Conservation (phyloP, 2,113 vertebrate genomes). For the Rhagologus leucostigma region DNA sequence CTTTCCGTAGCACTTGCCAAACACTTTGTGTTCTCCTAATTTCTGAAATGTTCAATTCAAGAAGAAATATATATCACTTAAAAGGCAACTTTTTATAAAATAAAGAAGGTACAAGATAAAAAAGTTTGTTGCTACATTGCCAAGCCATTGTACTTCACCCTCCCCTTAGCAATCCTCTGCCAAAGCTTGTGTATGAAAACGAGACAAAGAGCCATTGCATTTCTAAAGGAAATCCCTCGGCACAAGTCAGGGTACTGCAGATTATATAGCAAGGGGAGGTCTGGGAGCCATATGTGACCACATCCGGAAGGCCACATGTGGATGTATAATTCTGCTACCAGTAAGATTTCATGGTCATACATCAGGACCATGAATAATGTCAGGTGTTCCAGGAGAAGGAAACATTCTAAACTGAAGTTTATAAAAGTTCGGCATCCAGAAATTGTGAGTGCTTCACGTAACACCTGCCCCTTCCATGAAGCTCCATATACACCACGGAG, state of each 20-base stretch:
- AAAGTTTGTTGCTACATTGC: not conserved
- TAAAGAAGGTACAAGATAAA: not conserved
- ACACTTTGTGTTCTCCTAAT: not conserved
- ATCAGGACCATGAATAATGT: not conserved
- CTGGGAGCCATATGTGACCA: not conserved
- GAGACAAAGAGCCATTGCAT: not conserved
- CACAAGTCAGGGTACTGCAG: not conserved
- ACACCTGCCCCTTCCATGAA: not conserved
- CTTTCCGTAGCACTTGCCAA: not conserved
- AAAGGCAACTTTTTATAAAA: not conserved
- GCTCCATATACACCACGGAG: not conserved
- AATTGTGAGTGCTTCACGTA: not conserved
- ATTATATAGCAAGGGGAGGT: not conserved
- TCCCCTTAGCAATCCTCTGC: not conserved
- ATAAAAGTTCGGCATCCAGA: not conserved
- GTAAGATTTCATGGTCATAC: not conserved
- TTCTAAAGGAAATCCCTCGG: not conserved
- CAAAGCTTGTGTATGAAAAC: not conserved
- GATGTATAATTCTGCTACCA: not conserved
- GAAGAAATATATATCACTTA: not conserved
- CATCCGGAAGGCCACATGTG: not conserved
- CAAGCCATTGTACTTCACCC: not conserved
- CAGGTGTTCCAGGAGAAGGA: not conserved
- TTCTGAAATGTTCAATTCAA: not conserved
- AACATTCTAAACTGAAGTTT: not conserved